Conservation (phyloP, 2,888 invertebrate genomes). For the Aporophyla nigra region DNA sequence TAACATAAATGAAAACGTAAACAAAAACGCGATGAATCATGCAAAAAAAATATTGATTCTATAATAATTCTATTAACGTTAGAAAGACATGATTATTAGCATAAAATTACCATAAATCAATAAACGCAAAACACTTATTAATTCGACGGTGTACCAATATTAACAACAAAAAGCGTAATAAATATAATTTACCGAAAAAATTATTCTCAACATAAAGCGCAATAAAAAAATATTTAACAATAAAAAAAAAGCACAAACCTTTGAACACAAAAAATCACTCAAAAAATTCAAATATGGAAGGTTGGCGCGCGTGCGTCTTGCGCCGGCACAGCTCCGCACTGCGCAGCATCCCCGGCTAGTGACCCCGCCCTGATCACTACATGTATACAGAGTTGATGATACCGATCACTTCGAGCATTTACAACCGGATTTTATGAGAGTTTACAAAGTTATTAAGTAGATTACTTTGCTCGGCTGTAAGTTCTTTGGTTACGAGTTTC, state of each 20-base stretch:
- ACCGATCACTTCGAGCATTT: slow-evolving; percentile 39
- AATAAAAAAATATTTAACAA: too few relatives aligned
- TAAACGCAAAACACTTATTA: neutral
- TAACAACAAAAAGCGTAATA: neutral
- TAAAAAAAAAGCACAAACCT: slow-evolving; percentile 54
- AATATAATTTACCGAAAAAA: too few relatives aligned
- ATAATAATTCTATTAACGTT: slow-evolving; percentile 32
- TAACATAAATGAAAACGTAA: slow-evolving; percentile 49
- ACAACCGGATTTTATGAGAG: slow-evolving; percentile 26
- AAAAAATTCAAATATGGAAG: slow-evolving; percentile 15
- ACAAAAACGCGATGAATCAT: slow-evolving; percentile 48
- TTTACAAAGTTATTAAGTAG: neutral
- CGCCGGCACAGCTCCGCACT: slow-evolving; percentile 66
- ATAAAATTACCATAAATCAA: slow-evolving; percentile 18
- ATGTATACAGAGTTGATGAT: slow-evolving; percentile 45
- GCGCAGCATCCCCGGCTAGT: slow-evolving; percentile 69
- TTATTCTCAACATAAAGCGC: neutral
- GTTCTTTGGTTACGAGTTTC: neutral
- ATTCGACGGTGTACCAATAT: neutral
- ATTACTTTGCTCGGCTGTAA: neutral
- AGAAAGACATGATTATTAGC: slow-evolving; percentile 6
- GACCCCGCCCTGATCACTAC: slow-evolving; percentile 55
- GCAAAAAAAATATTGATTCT: slow-evolving; percentile 14
- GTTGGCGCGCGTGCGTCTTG: slow-evolving; percentile 63
- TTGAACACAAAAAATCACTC: slow-evolving; percentile 45